Conservation (phyloP, 2,113 vertebrate species). For the Hirundichthys speculiger region DNA sequence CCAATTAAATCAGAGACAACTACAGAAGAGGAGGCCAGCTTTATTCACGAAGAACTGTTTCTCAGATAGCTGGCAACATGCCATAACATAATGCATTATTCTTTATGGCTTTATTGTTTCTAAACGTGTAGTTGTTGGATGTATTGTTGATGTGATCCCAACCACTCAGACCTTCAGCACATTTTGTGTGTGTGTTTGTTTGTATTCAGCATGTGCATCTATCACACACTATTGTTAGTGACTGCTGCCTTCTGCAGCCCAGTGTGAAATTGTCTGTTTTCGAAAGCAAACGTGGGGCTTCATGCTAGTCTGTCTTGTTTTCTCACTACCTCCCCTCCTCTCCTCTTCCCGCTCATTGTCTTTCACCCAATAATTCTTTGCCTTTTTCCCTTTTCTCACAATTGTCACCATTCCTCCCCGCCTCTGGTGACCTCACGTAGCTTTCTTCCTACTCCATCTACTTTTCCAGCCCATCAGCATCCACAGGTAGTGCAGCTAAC, state of each 20-base stretch:
- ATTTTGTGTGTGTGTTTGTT: background rate
- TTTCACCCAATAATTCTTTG: conserved; percentile 15
- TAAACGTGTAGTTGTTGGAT: no score
- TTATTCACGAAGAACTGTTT: no score
- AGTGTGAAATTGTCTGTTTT: conserved; percentile 55
- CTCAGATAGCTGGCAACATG: no score
- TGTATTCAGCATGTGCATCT: conserved; percentile 17
- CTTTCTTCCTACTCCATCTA: conserved; percentile 4
- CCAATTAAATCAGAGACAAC: no score
- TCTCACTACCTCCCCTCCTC: conserved; percentile 28
- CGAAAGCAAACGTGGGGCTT: conserved; percentile 34
- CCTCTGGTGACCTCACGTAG: background rate
- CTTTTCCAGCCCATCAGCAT: conserved; percentile 31
- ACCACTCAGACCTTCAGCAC: no score
- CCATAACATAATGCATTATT: no score
- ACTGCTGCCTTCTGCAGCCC: conserved; percentile 26
- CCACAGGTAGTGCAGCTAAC: conserved; percentile 49
- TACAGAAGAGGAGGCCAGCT: no score
- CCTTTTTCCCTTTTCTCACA: conserved; percentile 2
- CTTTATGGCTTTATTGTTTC: no score
- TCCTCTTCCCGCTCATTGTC: conserved; percentile 27
- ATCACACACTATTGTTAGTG: conserved; percentile 19
- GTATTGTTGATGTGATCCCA: no score
- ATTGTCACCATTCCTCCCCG: background rate
- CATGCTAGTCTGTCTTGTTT: conserved; percentile 59